Conservation (phyloP, 1,140 invertebrate genomes). For the Neodiprion pinetum region DNA sequence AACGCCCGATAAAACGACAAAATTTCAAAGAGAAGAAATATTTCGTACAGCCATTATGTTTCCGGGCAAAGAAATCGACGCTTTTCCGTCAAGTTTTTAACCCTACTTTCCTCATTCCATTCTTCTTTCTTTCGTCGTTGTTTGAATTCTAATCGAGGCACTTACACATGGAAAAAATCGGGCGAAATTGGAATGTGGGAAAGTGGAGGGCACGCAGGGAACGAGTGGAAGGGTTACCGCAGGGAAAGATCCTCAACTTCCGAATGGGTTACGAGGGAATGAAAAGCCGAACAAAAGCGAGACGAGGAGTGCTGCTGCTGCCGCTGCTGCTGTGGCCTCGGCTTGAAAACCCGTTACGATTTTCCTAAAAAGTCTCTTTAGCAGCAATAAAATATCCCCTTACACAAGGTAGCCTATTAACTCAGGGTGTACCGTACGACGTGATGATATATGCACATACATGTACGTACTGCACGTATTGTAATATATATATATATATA, state of each 20-base stretch:
- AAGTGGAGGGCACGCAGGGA: constrained; percentile 26
- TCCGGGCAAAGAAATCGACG: no score
- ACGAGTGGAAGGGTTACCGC: background rate
- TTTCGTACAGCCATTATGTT: no score
- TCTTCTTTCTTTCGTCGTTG: constrained; percentile 7
- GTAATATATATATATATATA: no score
- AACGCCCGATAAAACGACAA: no score
- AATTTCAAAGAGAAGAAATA: no score
- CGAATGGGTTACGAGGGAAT: constrained; percentile 7
- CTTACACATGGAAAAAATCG: background rate
- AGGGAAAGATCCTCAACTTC: background rate
- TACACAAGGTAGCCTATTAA: constrained; percentile 28
- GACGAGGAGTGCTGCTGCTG: constrained; percentile 51
- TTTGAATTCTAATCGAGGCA: background rate
- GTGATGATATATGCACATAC: no score
- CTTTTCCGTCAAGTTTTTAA: background rate
- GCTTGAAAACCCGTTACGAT: constrained; percentile 42
- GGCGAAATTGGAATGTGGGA: constrained; percentile 47
- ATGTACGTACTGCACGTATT: no score
- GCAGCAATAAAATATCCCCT: constrained; percentile 49
- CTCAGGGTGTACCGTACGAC: no score
- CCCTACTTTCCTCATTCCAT: constrained; percentile 2
- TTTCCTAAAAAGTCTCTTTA: constrained; percentile 50
- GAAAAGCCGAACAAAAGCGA: constrained; percentile 4
- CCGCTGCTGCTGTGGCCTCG: constrained; percentile 23